phyloP scores from a whole-genome alignment of 2,797 vertebrate genomes.

The Anabas testudineus region DNA sequence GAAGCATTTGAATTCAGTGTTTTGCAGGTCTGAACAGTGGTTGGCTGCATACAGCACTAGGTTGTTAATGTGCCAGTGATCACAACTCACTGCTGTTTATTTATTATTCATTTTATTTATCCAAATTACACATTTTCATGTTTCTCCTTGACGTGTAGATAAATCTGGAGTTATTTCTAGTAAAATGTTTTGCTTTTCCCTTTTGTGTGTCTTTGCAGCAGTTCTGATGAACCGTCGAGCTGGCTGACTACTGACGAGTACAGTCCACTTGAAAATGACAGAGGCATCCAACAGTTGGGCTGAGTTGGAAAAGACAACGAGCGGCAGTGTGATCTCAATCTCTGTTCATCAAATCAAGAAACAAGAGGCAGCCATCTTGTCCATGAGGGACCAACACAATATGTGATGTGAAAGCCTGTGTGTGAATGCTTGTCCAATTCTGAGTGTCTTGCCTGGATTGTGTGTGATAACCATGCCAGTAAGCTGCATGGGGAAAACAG shows the following conservation, averaged over 20 bases:
- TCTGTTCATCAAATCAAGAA: slow-evolving; percentile 41
- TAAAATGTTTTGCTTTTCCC: neutral
- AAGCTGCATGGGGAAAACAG: slow-evolving; percentile 45
- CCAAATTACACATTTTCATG: too few relatives aligned
- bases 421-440: slow-evolving; percentile 36
- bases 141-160: too few relatives aligned
- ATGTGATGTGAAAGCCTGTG: slow-evolving; percentile 33
- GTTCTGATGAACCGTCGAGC: slow-evolving; percentile 5
- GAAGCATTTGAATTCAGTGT: too few relatives aligned
- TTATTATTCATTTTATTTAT: too few relatives aligned
- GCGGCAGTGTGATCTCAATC: slow-evolving; percentile 29
- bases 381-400: slow-evolving; percentile 46
- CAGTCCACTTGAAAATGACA: slow-evolving; percentile 15
- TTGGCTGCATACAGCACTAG: too few relatives aligned
- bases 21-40: too few relatives aligned
- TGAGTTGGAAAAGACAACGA: slow-evolving; percentile 23
- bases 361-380: slow-evolving; percentile 39
- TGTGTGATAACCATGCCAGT: slow-evolving; percentile 37
- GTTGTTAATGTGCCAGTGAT: too few relatives aligned
- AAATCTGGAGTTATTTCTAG: too few relatives aligned
- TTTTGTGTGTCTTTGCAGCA: neutral
- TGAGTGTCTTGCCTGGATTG: slow-evolving; percentile 47
- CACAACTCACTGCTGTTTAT: too few relatives aligned
- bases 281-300: slow-evolving; percentile 37
- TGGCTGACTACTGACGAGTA: neutral